Evolutionary conservation across 1,140 invertebrate species (phyloP), one percentile per base, ranked within the genome.

Genomic region (Sarcophaga bullata): DNA sequence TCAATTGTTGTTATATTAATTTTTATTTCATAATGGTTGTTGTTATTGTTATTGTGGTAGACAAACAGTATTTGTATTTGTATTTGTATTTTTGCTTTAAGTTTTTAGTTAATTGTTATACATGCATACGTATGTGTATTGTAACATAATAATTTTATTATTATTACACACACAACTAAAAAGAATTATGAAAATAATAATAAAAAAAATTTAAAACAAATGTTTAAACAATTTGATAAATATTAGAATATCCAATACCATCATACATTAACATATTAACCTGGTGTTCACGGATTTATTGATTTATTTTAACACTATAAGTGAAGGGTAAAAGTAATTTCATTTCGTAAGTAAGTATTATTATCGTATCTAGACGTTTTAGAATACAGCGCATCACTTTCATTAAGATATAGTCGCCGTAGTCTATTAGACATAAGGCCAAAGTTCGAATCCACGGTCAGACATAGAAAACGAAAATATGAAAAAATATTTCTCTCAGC

Each of bases 21-120:
- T 37, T 37, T 37, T 37, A 37, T 37, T 37, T 37, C 25, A 37
- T 37, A 37, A 37, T 37, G 25, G n/a, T n/a, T n/a, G 25, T 58
- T n/a, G n/a, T 58, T 58, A n/a, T n/a, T 68, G 62, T n/a, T n/a
- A n/a, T 68, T 19, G 62, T 68, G 17, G 54, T 58, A 15, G 62
- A 68, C 62, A 37, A 37, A 37, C 25, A 37, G 25, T 37, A 37
- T 37, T 37, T 37, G 25, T 37, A 37, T 37, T 68, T 19, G 62
- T 68, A 68, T 68, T 68, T 8, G n/a, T 68, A 68, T 19, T 37
- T n/a, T n/a, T 37, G 17, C 15, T 58, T 58, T 58, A 58, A 58
- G 62, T 68, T 19, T 68, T 68, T 68, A 58, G 62, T 68, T 9
- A n/a, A 68, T n/a, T n/a, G 3, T 58, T n/a, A 25, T 68, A 25